Base-by-base conservation (phyloP, 2,888 invertebrate species). In the Drosophila gaucha region DNA sequence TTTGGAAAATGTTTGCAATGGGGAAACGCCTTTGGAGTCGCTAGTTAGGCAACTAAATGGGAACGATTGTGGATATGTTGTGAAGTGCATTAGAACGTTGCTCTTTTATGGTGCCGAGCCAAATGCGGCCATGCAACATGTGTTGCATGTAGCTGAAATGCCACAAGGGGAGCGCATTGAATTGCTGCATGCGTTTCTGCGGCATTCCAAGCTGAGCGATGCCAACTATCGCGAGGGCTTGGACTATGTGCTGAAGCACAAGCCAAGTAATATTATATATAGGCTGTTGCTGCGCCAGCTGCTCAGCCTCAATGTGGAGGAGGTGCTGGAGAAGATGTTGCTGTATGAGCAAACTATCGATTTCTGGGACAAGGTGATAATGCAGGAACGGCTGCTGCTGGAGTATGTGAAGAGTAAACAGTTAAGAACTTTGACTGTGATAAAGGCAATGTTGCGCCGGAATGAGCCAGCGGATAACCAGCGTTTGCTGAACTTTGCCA, bases 121-220 rank as follows among this genome's bases (percentile, higher is more conserved):
- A 1, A 90, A 91, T 51, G 88, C 89, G 3, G 89, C 90, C 0
- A 68, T 91, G 35, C 72, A 87, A 44, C 68, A 86, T 31, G 69
- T 91, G 9, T 55, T 88, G 5, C 85, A n/a, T 86, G 52, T 83
- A 88, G 50, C 84, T 86, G 55, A 75, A 78, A 9, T 76, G 89
- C 33, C 65, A 76, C 2, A 51, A 59, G 14, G 22, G n/a, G n/a
- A n/a, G 24, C 86, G 83, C 22, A 68, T 71, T 4, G 65, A 70
- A 22, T 44, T 90, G 10, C 62, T 90, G 2, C 63, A 79, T 35
- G 62, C 73, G 39, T 82, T 90, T n/a, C 62, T 90, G 0, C 16
- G 10, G 4, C n/a, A n/a, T n/a, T n/a, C 0, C 44, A 66, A 0
- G 52, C 33, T 91, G 26, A 88, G 85, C 63, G 43, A 74, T 6